Conservation (phyloP, 2,888 invertebrate genomes). For the Notodonta dromedarius region DNA sequence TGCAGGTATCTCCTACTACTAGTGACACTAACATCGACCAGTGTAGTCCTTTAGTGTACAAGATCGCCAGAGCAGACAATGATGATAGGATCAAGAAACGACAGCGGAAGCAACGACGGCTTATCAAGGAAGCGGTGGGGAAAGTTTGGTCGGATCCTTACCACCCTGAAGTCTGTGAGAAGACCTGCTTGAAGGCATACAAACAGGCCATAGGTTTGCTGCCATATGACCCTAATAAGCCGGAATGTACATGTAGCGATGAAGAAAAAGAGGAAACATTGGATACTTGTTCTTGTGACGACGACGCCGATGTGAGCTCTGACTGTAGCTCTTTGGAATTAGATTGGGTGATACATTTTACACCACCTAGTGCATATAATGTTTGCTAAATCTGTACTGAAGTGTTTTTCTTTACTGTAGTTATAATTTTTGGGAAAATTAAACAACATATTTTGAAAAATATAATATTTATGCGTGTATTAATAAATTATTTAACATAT, state of each 20-base stretch:
- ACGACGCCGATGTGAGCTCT: constrained; percentile 49
- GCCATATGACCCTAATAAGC: constrained; percentile 43
- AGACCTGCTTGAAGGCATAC: constrained; percentile 58
- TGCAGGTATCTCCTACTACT: constrained; percentile 52
- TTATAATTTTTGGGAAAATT: constrained; percentile 12
- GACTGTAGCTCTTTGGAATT: constrained; percentile 64
- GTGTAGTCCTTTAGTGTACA: constrained; percentile 62
- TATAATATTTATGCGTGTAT: constrained; percentile 54
- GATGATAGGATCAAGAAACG: constrained; percentile 50
- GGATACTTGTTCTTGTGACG: constrained; percentile 50
- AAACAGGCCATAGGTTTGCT: constrained; percentile 54
- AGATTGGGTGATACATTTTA: constrained; percentile 75
- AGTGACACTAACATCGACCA: constrained; percentile 35
- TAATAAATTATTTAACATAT: constrained; percentile 74
- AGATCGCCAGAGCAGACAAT: constrained; percentile 57
- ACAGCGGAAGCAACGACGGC: constrained; percentile 39
- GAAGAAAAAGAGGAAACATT: constrained; percentile 25
- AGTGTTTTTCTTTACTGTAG: too few species aligned
- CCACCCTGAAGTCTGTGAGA: constrained; percentile 60
- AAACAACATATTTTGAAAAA: constrained; percentile 24
- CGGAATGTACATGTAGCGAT: constrained; percentile 39
- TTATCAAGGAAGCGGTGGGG: constrained; percentile 48
- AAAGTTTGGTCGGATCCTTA: constrained; percentile 57
- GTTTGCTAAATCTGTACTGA: not conserved
- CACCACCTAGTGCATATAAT: constrained; percentile 54